phyloP scores from a whole-genome alignment of 30 jellyfish, hydroid and myxozoan genomes.

The Aurelia coerulea region DNA sequence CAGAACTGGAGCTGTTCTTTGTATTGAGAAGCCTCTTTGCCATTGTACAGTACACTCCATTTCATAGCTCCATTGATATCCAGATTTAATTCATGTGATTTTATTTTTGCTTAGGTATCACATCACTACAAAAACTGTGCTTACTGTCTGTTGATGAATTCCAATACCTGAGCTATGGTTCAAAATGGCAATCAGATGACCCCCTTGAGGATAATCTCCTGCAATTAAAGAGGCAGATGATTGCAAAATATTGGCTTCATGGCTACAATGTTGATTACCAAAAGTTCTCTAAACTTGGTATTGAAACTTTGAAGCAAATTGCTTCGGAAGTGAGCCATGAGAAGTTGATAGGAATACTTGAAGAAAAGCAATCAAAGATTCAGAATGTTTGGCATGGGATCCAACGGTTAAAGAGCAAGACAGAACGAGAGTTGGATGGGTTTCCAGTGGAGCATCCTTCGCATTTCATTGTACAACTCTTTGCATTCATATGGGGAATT shows the following conservation, averaged over 20 bases:
- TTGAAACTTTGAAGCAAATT: slow-evolving; percentile 15
- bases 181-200: not conserved
- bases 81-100: not conserved
- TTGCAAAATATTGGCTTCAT: slow-evolving; percentile 39
- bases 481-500: slow-evolving; percentile 19
- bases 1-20: no score
- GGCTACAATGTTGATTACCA: not conserved
- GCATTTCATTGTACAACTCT: not conserved
- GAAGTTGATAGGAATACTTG: not conserved
- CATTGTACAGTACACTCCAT: no score
- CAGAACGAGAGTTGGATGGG: slow-evolving; percentile 25
- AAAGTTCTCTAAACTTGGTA: slow-evolving; percentile 19
- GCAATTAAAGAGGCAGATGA: slow-evolving; percentile 14
- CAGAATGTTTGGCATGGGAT: slow-evolving; percentile 27
- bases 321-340: not conserved
- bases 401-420: not conserved
- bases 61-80: no score
- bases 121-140: slow-evolving; percentile 26
- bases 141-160: slow-evolving; percentile 55
- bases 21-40: no score
- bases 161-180: slow-evolving; percentile 25
- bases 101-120: slow-evolving; percentile 16
- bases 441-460: slow-evolving; percentile 50
- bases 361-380: not conserved
- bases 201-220: not conserved